Evolutionary conservation across 2,888 invertebrate genomes (phyloP).

Genomic region (Ernsta delagoae): DNA sequence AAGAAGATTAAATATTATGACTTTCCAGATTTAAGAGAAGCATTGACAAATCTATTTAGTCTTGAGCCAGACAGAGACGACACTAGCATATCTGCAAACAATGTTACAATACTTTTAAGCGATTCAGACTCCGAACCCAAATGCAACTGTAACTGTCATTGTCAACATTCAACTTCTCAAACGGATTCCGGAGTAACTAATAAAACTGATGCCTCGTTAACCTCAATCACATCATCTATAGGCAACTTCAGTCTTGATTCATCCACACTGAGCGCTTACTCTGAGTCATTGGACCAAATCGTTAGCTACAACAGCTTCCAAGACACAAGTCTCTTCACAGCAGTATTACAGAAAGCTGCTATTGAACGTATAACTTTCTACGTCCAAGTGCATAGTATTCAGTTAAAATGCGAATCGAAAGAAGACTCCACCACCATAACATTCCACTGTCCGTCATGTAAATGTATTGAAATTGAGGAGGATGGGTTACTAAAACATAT

Average conservation of each 20-base stretch:
- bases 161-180: constrained; percentile 45
- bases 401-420: constrained; percentile 58
- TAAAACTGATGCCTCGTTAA: constrained; percentile 56
- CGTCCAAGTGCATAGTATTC: constrained; percentile 74
- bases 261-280: constrained; percentile 71
- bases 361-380: constrained; percentile 77
- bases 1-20: constrained; percentile 71
- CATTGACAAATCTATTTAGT: constrained; percentile 64
- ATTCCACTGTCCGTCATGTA: constrained; percentile 70
- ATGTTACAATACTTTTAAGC: constrained; percentile 26
- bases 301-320: constrained; percentile 76
- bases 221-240: constrained; percentile 71
- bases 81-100: constrained; percentile 29
- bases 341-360: constrained; percentile 67
- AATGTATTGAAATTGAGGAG: constrained; percentile 61
- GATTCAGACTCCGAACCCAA: constrained; percentile 45
- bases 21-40: constrained; percentile 72
- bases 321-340: constrained; percentile 62
- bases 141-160: constrained; percentile 63
- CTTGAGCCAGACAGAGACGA: constrained; percentile 38
- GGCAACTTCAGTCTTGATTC: constrained; percentile 74
- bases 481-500: constrained; percentile 67
- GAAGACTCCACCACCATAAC: constrained; percentile 57
- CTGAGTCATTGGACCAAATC: constrained; percentile 71
- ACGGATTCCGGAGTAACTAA: constrained; percentile 61